A percentile compares a stretch with the other conserved stretches of the same genome.
phyloP scores from a whole-genome alignment of 2,797 vertebrate species.

The Channallabes apus region DNA sequence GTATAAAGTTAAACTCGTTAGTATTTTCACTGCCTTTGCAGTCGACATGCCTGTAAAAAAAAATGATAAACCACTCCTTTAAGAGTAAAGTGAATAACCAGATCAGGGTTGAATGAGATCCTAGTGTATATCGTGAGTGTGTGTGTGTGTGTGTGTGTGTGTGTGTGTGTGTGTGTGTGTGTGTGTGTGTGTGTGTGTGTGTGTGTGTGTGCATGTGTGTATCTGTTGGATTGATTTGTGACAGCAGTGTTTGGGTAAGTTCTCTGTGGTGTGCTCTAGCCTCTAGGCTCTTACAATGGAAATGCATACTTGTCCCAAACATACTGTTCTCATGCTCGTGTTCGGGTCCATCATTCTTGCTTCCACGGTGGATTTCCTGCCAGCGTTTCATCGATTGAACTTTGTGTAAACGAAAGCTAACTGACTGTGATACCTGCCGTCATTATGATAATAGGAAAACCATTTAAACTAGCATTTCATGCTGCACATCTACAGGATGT shows the following conservation, averaged over 20 bases:
- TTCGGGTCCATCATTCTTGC: background rate
- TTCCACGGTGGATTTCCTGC: background rate
- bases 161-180: too few relatives aligned
- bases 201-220: slow-evolving; percentile 17
- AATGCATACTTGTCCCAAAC: background rate
- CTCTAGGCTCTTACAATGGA: background rate
- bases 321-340: background rate
- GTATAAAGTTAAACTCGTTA: background rate
- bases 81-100: slow-evolving; percentile 7
- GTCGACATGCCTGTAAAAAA: background rate
- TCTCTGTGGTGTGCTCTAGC: background rate
- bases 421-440: background rate
- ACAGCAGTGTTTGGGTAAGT: background rate
- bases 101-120: slow-evolving; percentile 29
- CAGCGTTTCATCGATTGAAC: background rate
- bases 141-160: slow-evolving; percentile 16
- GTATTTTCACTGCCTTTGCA: background rate
- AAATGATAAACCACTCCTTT: background rate
- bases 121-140: background rate
- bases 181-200: too few relatives aligned
- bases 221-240: background rate
- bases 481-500: slow-evolving; percentile 13
- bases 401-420: background rate
- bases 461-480: slow-evolving; percentile 6
- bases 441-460: background rate